phyloP scores from a whole-genome alignment of 2,113 vertebrate species.

The Hydrochoerus hydrochaeris region DNA sequence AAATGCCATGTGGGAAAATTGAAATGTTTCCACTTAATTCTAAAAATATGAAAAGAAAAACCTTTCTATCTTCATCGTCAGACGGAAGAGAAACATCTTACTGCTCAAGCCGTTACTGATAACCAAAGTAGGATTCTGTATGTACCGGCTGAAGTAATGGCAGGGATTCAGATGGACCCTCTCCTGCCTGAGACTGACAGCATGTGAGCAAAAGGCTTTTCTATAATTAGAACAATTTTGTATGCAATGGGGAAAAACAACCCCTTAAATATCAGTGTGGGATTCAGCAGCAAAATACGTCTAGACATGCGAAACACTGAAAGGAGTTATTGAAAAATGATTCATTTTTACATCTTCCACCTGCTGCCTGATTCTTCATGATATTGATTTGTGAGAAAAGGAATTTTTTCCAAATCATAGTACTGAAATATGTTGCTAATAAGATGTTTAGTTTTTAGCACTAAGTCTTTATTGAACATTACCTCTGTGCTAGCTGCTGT shows the following conservation, averaged over 20 bases:
- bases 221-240: constrained; percentile 70
- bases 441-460: constrained; percentile 40
- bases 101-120: background rate
- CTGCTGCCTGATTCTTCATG: constrained; percentile 59
- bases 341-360: constrained; percentile 77
- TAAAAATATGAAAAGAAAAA: constrained; percentile 46
- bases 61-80: background rate
- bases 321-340: constrained; percentile 76
- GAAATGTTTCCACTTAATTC: constrained; percentile 42
- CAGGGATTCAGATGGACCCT: background rate
- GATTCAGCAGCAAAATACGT: constrained; percentile 69
- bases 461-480: background rate
- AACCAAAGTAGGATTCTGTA: background rate
- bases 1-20: constrained; percentile 35
- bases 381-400: constrained; percentile 73
- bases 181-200: background rate
- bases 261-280: constrained; percentile 71
- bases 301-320: constrained; percentile 70
- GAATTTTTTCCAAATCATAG: constrained; percentile 43
- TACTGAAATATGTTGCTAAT: constrained; percentile 55
- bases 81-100: background rate
- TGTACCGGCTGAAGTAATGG: background rate
- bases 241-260: constrained; percentile 61
- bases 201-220: constrained; percentile 58
- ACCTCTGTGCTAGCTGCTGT: background rate